Conservation (phyloP, 2,888 invertebrate species). For the Steinernema hermaphroditum region DNA sequence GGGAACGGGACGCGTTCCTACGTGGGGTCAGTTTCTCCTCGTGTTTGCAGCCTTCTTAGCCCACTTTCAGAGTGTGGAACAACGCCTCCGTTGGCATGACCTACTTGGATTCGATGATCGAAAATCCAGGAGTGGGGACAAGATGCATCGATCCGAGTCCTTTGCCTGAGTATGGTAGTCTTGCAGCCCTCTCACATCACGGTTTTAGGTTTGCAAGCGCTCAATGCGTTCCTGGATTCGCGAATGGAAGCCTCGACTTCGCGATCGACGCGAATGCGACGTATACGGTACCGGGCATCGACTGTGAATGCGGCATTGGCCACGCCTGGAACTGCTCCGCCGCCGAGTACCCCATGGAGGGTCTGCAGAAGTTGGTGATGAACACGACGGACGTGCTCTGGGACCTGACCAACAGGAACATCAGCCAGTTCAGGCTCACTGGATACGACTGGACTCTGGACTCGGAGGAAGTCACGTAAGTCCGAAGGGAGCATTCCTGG, state of each 20-base stretch:
- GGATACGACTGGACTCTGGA: constrained; percentile 46
- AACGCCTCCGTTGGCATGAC: constrained; percentile 32
- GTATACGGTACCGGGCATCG: constrained; percentile 47
- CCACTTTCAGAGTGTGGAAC: constrained; percentile 44
- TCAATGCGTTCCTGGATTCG: constrained; percentile 2
- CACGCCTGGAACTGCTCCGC: constrained; percentile 58
- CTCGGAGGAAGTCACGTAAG: constrained; percentile 24
- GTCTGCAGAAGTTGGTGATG: constrained; percentile 40
- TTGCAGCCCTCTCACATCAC: too few relatives aligned
- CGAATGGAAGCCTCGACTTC: constrained; percentile 17
- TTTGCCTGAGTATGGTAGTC: constrained; percentile 8
- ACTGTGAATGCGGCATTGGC: constrained; percentile 47
- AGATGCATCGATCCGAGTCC: constrained; percentile 41
- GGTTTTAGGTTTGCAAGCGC: neutral
- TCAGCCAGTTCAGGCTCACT: constrained; percentile 55
- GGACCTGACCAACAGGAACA: constrained; percentile 49
- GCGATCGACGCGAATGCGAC: constrained; percentile 29
- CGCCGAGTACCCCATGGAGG: constrained; percentile 51
- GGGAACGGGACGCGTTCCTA: constrained; percentile 55
- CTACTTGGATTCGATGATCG: constrained; percentile 40
- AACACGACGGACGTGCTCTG: constrained; percentile 56
- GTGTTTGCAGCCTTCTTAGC: neutral
- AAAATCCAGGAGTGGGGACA: constrained; percentile 44
- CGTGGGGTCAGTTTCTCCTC: constrained; percentile 38
- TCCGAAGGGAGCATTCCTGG: neutral